These are phyloP conservation scores for Lepidochrysops patricia DNA, from an alignment of 2,888 invertebrate species.

Conservation along the genomic window DNA sequence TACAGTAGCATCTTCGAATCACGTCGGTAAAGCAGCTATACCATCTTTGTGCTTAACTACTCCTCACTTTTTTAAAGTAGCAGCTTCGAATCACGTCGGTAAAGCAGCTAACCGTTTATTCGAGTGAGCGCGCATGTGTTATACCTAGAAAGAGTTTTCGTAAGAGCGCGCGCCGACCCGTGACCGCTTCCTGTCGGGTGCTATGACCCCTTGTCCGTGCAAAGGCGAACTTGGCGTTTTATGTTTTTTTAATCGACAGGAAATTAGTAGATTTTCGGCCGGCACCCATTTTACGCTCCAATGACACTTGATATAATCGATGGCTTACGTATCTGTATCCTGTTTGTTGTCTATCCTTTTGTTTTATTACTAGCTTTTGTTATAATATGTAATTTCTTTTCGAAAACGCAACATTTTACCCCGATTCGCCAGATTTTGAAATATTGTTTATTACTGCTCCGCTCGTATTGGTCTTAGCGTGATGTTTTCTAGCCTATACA, in stretches of 20 bases:
- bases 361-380: no score
- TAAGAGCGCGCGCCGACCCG: slow-evolving; percentile 69
- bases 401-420: no score
- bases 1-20: no score
- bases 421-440: no score
- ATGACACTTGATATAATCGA: slow-evolving; percentile 26
- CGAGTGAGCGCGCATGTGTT: slow-evolving; percentile 20
- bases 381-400: no score
- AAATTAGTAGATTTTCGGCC: slow-evolving; percentile 56
- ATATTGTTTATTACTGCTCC: no score
- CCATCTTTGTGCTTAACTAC: no score
- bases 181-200: slow-evolving; percentile 69
- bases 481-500: no score
- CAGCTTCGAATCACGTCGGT: slow-evolving; percentile 15
- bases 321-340: slow-evolving; percentile 26
- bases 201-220: slow-evolving; percentile 71
- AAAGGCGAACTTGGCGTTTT: slow-evolving; percentile 46
- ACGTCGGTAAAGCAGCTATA: no score
- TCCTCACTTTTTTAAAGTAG: no score
- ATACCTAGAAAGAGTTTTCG: slow-evolving; percentile 61
- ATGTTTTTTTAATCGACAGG: slow-evolving; percentile 60
- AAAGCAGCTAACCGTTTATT: slow-evolving; percentile 22
- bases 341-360: slow-evolving; percentile 17
- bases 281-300: slow-evolving; percentile 58
- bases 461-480: no score